These are phyloP conservation scores for Oophaga pumilio DNA, from an alignment of 2,113 vertebrate species.

Conservation along the genomic window DNA sequence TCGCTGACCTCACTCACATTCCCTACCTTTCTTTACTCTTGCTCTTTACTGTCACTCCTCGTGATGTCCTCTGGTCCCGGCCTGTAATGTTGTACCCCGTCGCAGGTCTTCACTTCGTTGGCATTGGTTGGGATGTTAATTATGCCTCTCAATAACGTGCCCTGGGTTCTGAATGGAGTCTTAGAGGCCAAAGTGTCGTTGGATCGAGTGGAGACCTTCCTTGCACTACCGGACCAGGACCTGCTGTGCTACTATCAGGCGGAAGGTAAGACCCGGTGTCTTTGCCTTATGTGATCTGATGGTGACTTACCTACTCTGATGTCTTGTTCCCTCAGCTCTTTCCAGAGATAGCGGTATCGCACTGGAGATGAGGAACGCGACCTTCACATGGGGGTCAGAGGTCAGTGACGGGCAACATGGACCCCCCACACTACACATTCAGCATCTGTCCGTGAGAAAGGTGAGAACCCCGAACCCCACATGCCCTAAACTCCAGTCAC, in stretches of 20 bases:
- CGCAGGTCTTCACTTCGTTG: slow-evolving; percentile 91
- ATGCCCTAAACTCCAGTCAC: not conserved
- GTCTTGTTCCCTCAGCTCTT: slow-evolving; percentile 59
- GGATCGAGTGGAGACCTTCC: slow-evolving; percentile 88
- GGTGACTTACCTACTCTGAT: not conserved
- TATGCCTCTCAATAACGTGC: slow-evolving; percentile 89
- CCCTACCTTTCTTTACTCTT: not conserved
- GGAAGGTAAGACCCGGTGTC: slow-evolving; percentile 50
- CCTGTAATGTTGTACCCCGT: not conserved
- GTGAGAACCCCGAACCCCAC: slow-evolving; percentile 62
- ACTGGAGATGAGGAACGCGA: slow-evolving; percentile 76
- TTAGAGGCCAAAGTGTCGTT: slow-evolving; percentile 94
- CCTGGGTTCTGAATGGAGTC: slow-evolving; percentile 90
- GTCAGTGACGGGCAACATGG: slow-evolving; percentile 60
- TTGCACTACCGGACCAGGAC: slow-evolving; percentile 82
- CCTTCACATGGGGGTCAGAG: slow-evolving; percentile 81
- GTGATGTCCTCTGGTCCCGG: not conserved
- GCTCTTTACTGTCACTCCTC: not conserved
- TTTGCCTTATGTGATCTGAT: not conserved
- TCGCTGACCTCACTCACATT: no score
- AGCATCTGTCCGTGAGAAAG: slow-evolving; percentile 80
- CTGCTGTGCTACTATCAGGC: slow-evolving; percentile 80
- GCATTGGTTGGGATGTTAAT: slow-evolving; percentile 93
- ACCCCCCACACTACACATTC: slow-evolving; percentile 74
- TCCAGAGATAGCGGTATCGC: slow-evolving; percentile 62